A percentile compares a stretch with the other conserved stretches of the same genome.
These are phyloP conservation scores for Lasioglossum pauxillum DNA, from an alignment of 2,888 invertebrate genomes.

Conservation along the genomic window DNA sequence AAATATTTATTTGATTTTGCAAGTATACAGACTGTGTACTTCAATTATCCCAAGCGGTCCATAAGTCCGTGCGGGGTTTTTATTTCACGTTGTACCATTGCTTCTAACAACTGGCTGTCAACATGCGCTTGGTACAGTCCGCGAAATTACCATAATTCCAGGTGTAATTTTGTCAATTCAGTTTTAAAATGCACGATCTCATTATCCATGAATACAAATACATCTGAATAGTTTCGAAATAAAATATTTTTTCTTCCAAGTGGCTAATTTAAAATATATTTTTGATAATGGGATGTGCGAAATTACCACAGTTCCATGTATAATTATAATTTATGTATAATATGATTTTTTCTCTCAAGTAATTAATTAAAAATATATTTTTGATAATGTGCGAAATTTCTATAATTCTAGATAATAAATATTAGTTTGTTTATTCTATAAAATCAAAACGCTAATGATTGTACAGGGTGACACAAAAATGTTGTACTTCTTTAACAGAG, in stretches of 20 bases:
- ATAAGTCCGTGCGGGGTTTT: not conserved
- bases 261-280: not conserved
- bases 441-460: too few relatives aligned
- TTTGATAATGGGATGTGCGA: not conserved
- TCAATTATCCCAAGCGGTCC: not conserved
- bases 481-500: too few relatives aligned
- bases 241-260: not conserved
- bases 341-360: too few relatives aligned
- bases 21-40: not conserved
- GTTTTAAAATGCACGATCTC: not conserved
- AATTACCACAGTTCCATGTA: not conserved
- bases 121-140: not conserved
- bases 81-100: not conserved
- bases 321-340: not conserved
- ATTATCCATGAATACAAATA: too few relatives aligned
- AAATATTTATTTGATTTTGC: slow-evolving; percentile 2
- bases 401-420: too few relatives aligned
- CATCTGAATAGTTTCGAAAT: not conserved
- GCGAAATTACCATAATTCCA: not conserved
- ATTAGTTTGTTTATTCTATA: too few relatives aligned
- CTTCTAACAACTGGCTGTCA: not conserved
- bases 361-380: not conserved
- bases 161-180: not conserved
- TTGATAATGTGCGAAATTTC: too few relatives aligned
- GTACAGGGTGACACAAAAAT: too few relatives aligned